These are phyloP conservation scores for Dreissena polymorpha DNA, from an alignment of 1,140 invertebrate species.

Conservation along the genomic window DNA sequence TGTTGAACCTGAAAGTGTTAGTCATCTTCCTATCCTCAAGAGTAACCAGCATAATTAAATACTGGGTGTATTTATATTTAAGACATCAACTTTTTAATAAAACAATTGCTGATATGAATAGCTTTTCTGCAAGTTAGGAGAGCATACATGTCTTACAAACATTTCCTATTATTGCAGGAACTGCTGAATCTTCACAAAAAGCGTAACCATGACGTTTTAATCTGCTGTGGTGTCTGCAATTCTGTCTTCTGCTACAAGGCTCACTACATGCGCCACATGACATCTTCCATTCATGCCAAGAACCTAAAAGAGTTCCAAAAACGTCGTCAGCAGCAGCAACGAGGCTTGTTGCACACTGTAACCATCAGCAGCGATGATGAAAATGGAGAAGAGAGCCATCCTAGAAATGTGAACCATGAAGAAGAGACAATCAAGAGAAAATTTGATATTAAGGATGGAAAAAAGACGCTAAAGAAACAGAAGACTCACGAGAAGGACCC, in stretches of 20 bases:
- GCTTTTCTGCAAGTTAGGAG: too few species aligned
- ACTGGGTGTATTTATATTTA: too few species aligned
- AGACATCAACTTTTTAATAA: too few species aligned
- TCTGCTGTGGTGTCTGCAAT: background rate
- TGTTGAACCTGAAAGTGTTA: too few species aligned
- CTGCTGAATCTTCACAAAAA: background rate
- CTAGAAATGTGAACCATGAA: background rate
- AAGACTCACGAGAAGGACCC: background rate
- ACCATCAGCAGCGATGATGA: constrained; percentile 2
- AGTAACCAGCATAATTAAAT: too few species aligned
- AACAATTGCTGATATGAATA: too few species aligned
- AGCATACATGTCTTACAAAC: too few species aligned
- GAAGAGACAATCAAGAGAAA: background rate
- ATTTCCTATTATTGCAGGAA: background rate
- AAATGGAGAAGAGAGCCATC: background rate
- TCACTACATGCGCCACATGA: background rate
- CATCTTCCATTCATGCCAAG: background rate
- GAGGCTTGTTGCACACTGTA: background rate
- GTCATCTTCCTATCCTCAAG: too few species aligned
- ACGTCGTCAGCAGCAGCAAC: background rate
- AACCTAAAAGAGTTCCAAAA: background rate
- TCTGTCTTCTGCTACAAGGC: constrained; percentile 5
- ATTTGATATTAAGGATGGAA: background rate
- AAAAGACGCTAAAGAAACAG: background rate
- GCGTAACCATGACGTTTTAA: background rate